Conservation (phyloP, 2,888 invertebrate species). For the Epinotia demarniana region DNA sequence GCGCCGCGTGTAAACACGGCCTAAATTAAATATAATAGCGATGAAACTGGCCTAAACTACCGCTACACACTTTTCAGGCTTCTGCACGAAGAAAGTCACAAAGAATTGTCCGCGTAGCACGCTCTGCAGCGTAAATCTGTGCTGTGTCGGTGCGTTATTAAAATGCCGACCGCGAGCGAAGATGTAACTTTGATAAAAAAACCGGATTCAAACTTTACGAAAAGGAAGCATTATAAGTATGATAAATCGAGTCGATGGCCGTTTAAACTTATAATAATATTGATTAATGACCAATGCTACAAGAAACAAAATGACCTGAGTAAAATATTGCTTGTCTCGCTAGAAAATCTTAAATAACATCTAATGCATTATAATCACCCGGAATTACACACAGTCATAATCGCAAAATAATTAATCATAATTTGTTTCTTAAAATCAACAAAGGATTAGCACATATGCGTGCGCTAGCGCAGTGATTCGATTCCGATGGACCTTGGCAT, state of each 20-base stretch:
- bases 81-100: neutral
- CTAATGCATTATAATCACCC: constrained; percentile 22
- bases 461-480: constrained; percentile 20
- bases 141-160: too few relatives aligned
- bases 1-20: too few relatives aligned
- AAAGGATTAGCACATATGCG: constrained; percentile 34
- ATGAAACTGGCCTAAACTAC: too few relatives aligned
- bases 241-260: neutral
- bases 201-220: neutral
- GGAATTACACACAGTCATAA: constrained; percentile 20
- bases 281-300: constrained; percentile 11
- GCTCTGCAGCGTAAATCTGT: neutral
- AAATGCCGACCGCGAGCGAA: too few relatives aligned
- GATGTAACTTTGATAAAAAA: neutral
- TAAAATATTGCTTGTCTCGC: constrained; percentile 9
- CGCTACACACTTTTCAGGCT: neutral
- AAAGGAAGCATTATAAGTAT: neutral
- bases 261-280: constrained; percentile 5
- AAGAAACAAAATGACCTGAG: constrained; percentile 2
- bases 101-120: neutral
- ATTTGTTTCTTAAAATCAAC: constrained; percentile 31
- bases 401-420: constrained; percentile 36
- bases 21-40: too few relatives aligned
- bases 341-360: constrained; percentile 19
- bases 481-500: constrained; percentile 37